Evolutionary conservation across 2,113 vertebrate genomes (phyloP).

Genomic region (Pycnonotus jocosus): DNA sequence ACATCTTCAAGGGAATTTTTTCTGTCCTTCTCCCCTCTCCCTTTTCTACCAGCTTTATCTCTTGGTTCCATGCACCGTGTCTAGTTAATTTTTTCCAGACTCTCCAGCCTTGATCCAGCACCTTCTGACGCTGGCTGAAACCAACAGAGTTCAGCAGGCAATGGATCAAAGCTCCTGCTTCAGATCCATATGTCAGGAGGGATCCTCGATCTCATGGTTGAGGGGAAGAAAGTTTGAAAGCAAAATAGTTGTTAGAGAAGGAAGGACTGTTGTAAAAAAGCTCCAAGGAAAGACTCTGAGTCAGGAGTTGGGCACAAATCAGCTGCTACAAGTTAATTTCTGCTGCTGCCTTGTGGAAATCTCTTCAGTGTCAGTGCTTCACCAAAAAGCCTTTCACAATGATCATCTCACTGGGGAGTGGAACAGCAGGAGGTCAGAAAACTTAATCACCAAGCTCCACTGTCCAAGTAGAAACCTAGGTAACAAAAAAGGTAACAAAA

Average conservation of each 20-base stretch:
- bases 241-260: background rate
- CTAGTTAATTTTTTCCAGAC: background rate
- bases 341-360: background rate
- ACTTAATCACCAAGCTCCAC: background rate
- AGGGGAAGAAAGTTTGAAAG: background rate
- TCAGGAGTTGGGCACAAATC: background rate
- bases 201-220: background rate
- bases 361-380: background rate
- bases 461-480: background rate
- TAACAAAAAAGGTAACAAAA: background rate
- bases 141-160: background rate
- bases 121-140: background rate
- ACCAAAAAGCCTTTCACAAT: background rate
- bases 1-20: background rate
- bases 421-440: background rate
- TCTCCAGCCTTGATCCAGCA: constrained; percentile 2
- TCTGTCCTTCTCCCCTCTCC: background rate
- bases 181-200: background rate
- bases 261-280: background rate
- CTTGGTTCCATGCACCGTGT: background rate
- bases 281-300: background rate
- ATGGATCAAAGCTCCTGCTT: background rate
- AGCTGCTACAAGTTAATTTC: background rate
- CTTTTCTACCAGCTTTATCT: background rate
- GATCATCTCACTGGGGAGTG: background rate